Evolutionary conservation across 37 sponge, comb jelly and placozoan species (phyloP).

Genomic region (Spongilla lacustris): DNA sequence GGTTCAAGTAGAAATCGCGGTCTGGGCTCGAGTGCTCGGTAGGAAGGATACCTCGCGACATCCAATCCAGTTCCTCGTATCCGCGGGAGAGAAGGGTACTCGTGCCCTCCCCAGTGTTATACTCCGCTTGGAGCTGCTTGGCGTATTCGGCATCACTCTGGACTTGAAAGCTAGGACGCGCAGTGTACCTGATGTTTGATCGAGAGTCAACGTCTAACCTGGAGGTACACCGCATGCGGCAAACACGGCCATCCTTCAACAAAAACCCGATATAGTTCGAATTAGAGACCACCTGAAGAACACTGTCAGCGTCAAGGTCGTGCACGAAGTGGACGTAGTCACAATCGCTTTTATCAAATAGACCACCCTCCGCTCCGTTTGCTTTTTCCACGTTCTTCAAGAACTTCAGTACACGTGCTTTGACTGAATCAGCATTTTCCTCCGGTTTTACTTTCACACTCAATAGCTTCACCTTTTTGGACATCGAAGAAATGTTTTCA

Average conservation of each 20-base stretch:
- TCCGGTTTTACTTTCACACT: conserved; percentile 36
- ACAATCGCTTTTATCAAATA: not conserved
- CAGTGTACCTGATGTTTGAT: not conserved
- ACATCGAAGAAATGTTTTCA: not conserved
- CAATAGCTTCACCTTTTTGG: conserved; percentile 27
- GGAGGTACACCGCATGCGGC: conserved; percentile 28
- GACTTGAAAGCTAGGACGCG: conserved; percentile 39
- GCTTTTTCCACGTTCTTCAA: conserved; percentile 29
- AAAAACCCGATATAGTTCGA: conserved; percentile 61
- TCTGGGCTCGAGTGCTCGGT: too few relatives aligned
- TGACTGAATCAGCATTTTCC: conserved; percentile 27
- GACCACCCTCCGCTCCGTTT: not conserved
- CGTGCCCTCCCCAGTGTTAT: conserved; percentile 3
- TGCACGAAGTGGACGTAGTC: not conserved
- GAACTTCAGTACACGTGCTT: conserved; percentile 17
- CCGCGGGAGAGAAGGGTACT: not conserved
- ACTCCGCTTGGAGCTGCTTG: conserved; percentile 53
- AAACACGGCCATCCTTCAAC: conserved; percentile 64
- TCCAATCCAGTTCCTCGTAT: not conserved
- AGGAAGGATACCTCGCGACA: not conserved
- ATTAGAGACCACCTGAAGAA: conserved; percentile 34
- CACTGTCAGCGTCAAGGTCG: not conserved
- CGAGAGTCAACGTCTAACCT: not conserved
- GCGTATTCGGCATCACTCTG: conserved; percentile 77
- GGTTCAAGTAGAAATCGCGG: too few relatives aligned